Base-by-base conservation (phyloP, 2,797 vertebrate species). In the Poeciliopsis presidionis region DNA sequence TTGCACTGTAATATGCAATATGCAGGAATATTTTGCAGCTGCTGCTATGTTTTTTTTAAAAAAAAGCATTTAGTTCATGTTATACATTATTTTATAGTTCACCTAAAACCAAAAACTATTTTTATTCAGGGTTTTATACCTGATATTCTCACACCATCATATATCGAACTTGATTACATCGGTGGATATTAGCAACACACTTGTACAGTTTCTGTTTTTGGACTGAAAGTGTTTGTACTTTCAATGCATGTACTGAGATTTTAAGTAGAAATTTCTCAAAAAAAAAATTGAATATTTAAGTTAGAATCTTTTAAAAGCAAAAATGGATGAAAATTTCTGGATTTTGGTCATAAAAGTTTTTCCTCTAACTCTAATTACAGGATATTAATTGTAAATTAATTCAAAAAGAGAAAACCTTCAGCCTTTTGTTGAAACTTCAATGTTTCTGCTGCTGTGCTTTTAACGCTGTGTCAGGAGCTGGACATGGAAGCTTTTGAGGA, bases 401-500 rank as follows among this genome's bases (percentile, higher is more conserved):
- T 65, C 4, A 67, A 43, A 25, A 67, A 43, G 63, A 22, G 11
- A 67, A 25, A 67, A 13, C 1, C 22, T 25, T 41, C 2, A 13
- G 4, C 36, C 20, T 41, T 25, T 67, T 2, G 2, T 43, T 70
- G 45, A 70, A 13, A 28, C 12, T 45, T 11, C 12, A 11, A 9
- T 39, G 36, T 39, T 65, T 67, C 61, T 65, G 18, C 61, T 65
- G 7, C 25, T 67, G 30, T 61, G n/a, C 22, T 45, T 55, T n/a
- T 20, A 0, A 57, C 18, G 39, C 20, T 59, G 28, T 0, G 65
- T 20, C 46, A 99, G 98, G 97, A 98, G 86, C 91, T 99, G 46
- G 96, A 99, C 94, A 98, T 99, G 98, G 95, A 84, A 14, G 88
- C 93, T 49, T 99, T 99, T 12, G 98, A 98, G 94, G 97, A 99